Evolutionary conservation across 1,140 invertebrate species (phyloP).

Genomic region (Megalonaias nervosa): DNA sequence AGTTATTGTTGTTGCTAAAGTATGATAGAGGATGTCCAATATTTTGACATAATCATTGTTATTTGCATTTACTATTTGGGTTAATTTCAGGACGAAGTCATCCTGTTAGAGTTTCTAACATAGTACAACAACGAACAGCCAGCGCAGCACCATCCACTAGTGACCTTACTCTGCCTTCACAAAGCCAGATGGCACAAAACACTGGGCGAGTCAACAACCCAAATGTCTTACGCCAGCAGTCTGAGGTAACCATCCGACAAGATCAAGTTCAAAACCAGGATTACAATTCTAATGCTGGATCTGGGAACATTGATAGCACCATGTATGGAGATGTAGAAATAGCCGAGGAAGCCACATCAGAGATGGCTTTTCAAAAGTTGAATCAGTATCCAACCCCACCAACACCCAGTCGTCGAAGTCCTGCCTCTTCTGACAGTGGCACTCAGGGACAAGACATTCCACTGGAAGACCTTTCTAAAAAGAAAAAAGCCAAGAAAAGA

Average conservation of each 20-base stretch:
- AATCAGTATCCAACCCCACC: slow-evolving; percentile 71
- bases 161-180: slow-evolving; percentile 6
- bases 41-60: neutral
- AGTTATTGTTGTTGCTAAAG: no score
- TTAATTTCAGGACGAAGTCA: slow-evolving; percentile 54
- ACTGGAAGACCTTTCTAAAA: slow-evolving; percentile 80
- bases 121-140: slow-evolving; percentile 1
- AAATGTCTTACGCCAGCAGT: neutral
- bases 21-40: neutral
- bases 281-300: neutral
- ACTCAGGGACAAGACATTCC: slow-evolving; percentile 80
- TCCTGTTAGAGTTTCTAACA: slow-evolving; percentile 40
- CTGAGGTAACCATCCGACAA: neutral
- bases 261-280: neutral
- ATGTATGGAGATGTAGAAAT: slow-evolving; percentile 42
- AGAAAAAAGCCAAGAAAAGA: slow-evolving; percentile 36
- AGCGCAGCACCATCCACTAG: neutral
- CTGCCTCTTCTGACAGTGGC: slow-evolving; percentile 30
- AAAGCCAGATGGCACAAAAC: neutral
- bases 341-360: slow-evolving; percentile 69
- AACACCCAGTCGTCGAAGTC: slow-evolving; percentile 69
- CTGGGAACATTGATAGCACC: slow-evolving; percentile 13
- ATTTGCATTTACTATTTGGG: neutral
- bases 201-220: neutral
- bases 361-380: slow-evolving; percentile 80